Evolutionary conservation across 2,888 invertebrate genomes (phyloP).

Genomic region (Seira sanloemensis): DNA sequence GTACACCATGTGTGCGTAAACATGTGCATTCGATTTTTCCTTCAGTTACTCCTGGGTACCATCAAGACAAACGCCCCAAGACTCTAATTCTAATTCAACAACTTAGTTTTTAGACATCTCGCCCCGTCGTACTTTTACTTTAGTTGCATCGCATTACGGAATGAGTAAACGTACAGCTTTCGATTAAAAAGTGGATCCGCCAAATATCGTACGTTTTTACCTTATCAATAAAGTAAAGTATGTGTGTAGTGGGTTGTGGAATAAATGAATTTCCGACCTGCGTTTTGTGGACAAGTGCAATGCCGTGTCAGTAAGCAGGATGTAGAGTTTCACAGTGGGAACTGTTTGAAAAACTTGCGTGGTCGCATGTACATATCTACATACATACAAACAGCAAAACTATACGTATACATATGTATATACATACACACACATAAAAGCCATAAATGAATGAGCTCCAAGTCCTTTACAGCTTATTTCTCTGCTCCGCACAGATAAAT

Average conservation of each 20-base stretch:
- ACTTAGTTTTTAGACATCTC: constrained; percentile 51
- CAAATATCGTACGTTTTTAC: background rate
- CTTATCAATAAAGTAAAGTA: background rate
- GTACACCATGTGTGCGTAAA: constrained; percentile 3
- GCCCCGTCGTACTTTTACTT: constrained; percentile 32
- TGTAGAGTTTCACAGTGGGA: background rate
- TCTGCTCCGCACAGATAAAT: background rate
- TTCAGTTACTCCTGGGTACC: constrained; percentile 43
- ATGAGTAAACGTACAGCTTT: constrained; percentile 9
- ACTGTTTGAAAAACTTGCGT: background rate
- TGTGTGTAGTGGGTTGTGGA: background rate
- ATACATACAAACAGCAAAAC: too few species aligned
- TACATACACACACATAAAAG: too few species aligned
- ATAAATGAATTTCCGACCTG: background rate
- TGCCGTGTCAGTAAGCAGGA: background rate
- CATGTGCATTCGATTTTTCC: background rate
- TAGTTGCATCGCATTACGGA: background rate
- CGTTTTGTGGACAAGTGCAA: background rate
- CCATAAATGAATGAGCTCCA: background rate
- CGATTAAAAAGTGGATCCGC: constrained; percentile 7
- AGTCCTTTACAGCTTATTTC: background rate
- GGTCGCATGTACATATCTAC: background rate
- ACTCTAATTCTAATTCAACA: constrained; percentile 62
- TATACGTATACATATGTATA: background rate
- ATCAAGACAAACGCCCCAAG: constrained; percentile 63